Percentiles rank a stretch among this genome's conserved stretches.
These are phyloP conservation scores for Aleiodes testaceus DNA, from an alignment of 2,888 invertebrate genomes.

Conservation along the genomic window DNA sequence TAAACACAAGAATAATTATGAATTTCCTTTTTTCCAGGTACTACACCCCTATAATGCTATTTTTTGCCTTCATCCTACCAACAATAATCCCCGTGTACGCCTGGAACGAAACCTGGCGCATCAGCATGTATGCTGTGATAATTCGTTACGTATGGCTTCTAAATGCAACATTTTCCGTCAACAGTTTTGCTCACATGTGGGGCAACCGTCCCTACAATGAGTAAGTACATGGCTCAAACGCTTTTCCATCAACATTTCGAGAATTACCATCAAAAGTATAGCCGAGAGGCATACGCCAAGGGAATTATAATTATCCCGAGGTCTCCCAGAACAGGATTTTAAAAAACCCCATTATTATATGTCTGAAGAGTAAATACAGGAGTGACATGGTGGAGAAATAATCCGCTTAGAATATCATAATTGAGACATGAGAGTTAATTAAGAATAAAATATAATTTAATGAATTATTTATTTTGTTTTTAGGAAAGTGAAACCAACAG, in stretches of 20 bases:
- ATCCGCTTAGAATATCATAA: too few relatives aligned
- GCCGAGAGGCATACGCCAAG: neutral
- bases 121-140: constrained; percentile 65
- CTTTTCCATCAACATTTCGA: neutral
- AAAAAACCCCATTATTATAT: too few relatives aligned
- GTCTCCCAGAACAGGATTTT: too few relatives aligned
- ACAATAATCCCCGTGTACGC: constrained; percentile 75
- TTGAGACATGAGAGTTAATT: too few relatives aligned
- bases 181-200: constrained; percentile 78
- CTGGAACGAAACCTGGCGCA: constrained; percentile 75
- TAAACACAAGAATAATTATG: too few relatives aligned
- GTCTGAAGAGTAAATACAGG: too few relatives aligned
- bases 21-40: constrained; percentile 65
- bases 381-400: too few relatives aligned
- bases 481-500: constrained; percentile 70
- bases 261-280: neutral
- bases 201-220: constrained; percentile 73
- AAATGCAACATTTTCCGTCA: constrained; percentile 79
- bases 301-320: too few relatives aligned
- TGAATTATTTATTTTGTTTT: constrained; percentile 28
- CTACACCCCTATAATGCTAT: constrained; percentile 74
- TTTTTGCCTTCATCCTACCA: constrained; percentile 76
- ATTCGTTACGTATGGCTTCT: constrained; percentile 76
- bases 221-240: constrained; percentile 54
- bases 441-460: too few relatives aligned